These are phyloP conservation scores for Emys orbicularis DNA, from an alignment of 2,797 vertebrate species.

Conservation along the genomic window DNA sequence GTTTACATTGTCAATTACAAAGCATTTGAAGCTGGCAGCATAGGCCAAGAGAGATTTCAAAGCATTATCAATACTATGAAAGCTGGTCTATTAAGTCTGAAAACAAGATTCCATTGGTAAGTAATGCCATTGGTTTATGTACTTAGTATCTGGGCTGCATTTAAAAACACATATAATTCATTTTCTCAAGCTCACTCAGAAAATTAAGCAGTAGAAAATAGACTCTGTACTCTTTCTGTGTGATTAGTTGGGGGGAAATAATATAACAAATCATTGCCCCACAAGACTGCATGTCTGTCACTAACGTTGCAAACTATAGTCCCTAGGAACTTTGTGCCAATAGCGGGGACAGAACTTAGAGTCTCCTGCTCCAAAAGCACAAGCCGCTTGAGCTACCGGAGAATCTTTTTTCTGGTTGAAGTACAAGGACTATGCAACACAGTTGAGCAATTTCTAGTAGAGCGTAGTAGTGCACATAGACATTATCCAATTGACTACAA, in stretches of 20 bases:
- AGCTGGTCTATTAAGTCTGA: constrained; percentile 46
- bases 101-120: constrained; percentile 14
- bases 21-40: constrained; percentile 4
- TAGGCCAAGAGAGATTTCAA: neutral
- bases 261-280: neutral
- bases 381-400: neutral
- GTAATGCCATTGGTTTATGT: constrained; percentile 16
- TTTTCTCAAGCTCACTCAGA: neutral
- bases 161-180: constrained; percentile 47
- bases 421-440: neutral
- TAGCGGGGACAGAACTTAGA: neutral
- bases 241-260: neutral
- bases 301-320: neutral
- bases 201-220: constrained; percentile 37
- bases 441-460: neutral
- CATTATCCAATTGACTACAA: neutral
- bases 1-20: neutral
- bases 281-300: neutral
- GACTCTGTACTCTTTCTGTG: constrained; percentile 29
- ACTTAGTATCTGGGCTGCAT: constrained; percentile 42
- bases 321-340: accelerated
- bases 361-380: neutral
- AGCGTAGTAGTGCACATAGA: too few species aligned
- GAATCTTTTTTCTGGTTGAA: neutral
- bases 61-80: constrained; percentile 51